These are phyloP conservation scores for Aphaenogaster floridana DNA, from an alignment of 1,140 invertebrate genomes.

Conservation along the genomic window DNA sequence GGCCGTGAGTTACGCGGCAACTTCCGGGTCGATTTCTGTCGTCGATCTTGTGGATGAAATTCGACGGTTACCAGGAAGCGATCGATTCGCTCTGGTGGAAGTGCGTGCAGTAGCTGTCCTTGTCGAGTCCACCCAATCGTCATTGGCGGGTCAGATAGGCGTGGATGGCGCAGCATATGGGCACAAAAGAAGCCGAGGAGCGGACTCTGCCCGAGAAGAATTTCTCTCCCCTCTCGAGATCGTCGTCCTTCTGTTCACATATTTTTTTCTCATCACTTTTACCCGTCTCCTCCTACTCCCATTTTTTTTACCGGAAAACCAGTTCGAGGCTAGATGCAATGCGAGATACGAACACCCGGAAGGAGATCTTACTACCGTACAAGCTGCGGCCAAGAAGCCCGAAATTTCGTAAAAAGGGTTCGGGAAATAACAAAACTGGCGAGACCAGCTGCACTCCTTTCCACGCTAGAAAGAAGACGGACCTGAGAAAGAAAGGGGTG, in stretches of 20 bases:
- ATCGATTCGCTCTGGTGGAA: conserved; percentile 71
- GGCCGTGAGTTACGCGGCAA: conserved; percentile 53
- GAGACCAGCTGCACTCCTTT: conserved; percentile 67
- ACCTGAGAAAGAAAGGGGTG: conserved; percentile 77
- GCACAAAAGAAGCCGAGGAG: conserved; percentile 59
- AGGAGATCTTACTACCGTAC: conserved; percentile 56
- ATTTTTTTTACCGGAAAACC: conserved; percentile 74
- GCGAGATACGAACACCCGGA: conserved; percentile 78
- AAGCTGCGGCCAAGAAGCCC: conserved; percentile 42
- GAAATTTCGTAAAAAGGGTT: conserved; percentile 71
- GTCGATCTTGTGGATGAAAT: conserved; percentile 73
- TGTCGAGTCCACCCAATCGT: conserved; percentile 53
- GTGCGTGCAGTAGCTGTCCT: conserved; percentile 28
- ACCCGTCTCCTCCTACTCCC: conserved; percentile 47
- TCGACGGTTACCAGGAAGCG: conserved; percentile 77
- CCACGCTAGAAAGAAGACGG: conserved; percentile 73
- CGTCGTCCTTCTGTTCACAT: conserved; percentile 43
- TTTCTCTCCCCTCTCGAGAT: conserved; percentile 40
- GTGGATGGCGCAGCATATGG: conserved; percentile 71
- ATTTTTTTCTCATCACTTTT: conserved; percentile 48
- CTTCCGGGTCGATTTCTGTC: conserved; percentile 72
- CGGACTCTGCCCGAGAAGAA: conserved; percentile 48
- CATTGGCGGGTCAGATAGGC: conserved; percentile 55
- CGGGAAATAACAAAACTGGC: conserved; percentile 67
- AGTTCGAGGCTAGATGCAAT: conserved; percentile 77